These are phyloP conservation scores for Aphidoletes aphidimyza DNA, from an alignment of 2,888 invertebrate species.

Conservation along the genomic window DNA sequence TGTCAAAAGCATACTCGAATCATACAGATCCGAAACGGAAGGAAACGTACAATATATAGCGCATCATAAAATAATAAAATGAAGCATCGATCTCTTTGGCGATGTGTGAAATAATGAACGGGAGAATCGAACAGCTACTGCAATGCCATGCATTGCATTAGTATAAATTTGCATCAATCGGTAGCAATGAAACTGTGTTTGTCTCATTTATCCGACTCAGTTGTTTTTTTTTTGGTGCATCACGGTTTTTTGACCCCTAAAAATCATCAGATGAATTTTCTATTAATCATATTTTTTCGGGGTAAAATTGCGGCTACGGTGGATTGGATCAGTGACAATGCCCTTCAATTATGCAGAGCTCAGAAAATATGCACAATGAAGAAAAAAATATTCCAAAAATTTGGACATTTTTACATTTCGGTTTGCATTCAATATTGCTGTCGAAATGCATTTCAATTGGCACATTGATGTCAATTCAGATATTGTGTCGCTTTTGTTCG, in stretches of 20 bases:
- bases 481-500: constrained; percentile 54
- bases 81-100: too few species aligned
- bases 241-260: not conserved
- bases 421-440: not conserved
- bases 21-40: constrained; percentile 1
- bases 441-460: constrained; percentile 8
- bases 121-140: not conserved
- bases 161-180: constrained; percentile 16
- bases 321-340: not conserved
- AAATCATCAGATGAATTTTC: not conserved
- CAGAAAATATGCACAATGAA: constrained; percentile 29
- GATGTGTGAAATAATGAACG: not conserved
- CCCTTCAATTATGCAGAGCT: constrained; percentile 1
- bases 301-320: not conserved
- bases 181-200: not conserved
- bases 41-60: not conserved
- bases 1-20: not conserved
- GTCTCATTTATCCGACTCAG: constrained; percentile 24
- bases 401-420: not conserved
- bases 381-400: not conserved
- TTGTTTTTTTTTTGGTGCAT: not conserved
- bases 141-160: not conserved
- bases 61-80: constrained; percentile 4
- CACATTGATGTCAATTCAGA: constrained; percentile 12
- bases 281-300: constrained; percentile 5